Evolutionary conservation across 2,797 vertebrate genomes (phyloP).

Genomic region (Cuculus canorus): DNA sequence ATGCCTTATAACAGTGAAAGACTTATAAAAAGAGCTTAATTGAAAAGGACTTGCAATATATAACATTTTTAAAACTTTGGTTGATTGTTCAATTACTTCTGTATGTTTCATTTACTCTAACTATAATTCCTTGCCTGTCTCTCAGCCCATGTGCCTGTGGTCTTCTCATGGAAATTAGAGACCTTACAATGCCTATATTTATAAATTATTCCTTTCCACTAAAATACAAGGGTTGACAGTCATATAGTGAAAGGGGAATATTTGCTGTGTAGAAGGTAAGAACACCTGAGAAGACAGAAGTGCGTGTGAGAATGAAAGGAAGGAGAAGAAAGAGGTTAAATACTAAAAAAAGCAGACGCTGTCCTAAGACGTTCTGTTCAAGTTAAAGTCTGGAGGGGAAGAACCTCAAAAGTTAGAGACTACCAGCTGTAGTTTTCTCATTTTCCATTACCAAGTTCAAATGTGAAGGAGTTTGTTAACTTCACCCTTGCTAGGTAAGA

Average conservation of each 20-base stretch:
- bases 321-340: neutral
- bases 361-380: conserved; percentile 52
- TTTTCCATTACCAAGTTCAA: neutral
- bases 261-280: conserved; percentile 51
- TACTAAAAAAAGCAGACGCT: conserved; percentile 23
- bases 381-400: conserved; percentile 41
- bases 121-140: conserved; percentile 18
- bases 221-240: conserved; percentile 12
- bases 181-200: conserved; percentile 53
- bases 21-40: conserved; percentile 67
- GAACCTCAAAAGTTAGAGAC: conserved; percentile 26
- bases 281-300: conserved; percentile 50
- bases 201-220: conserved; percentile 48
- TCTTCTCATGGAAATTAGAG: conserved; percentile 21
- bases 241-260: conserved; percentile 19
- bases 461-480: neutral
- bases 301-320: conserved; percentile 13
- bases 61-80: conserved; percentile 48
- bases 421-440: neutral
- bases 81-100: conserved; percentile 64
- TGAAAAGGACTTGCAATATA: conserved; percentile 47
- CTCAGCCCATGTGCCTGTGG: conserved; percentile 28
- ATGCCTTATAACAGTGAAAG: conserved; percentile 61
- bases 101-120: conserved; percentile 45
- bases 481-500: neutral